Base-by-base conservation (phyloP, 2,113 vertebrate species). In the Chinchilla lanigera region DNA sequence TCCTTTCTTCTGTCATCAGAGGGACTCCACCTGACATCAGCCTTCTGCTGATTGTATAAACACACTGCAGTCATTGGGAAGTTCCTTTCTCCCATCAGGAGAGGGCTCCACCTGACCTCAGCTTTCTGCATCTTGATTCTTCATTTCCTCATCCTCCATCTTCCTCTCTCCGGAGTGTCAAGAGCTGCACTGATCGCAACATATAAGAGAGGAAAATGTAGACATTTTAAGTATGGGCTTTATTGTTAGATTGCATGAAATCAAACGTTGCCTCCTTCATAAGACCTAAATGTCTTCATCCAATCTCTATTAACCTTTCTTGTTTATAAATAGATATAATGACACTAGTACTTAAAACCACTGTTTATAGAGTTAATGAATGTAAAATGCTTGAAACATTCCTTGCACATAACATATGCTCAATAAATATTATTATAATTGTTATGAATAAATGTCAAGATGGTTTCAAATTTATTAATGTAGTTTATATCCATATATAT, bases 391-490 rank as follows among this genome's bases (percentile, higher is more conserved):
- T 28, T 73, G 52, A 87, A 87, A 88, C 52, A 87, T 38, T 61
- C 44, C 7, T 93, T 71, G 13, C 5, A 73, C 22, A 60, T 81
- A 73, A 78, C 17, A 60, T 54, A 89, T 41, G 26, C 2, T 77
- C 58, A 89, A 33, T 50, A 80, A 80, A 89, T 52, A 86, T n/a
- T 84, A 71, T 63, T 86, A 65, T 54, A 41, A 10, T 65, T 73
- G 35, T 85, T 80, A 56, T 94, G 80, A 65, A 83, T 69, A 89
- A 96, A 69, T 65, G 4, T 87, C 14, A 50, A 88, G 2, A 65
- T 52, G 17, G 7, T 81, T 96, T 94, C n/a, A 67, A 20, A 87
- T 85, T 93, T 83, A 90, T 54, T 58, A 83, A 38, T 90, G 13
- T 73, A 52, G 87, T 58, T 80, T 8, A 84, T 80, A 87, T 13